phyloP scores from a whole-genome alignment of 1,140 invertebrate genomes.

The Apolygus lucorum region DNA sequence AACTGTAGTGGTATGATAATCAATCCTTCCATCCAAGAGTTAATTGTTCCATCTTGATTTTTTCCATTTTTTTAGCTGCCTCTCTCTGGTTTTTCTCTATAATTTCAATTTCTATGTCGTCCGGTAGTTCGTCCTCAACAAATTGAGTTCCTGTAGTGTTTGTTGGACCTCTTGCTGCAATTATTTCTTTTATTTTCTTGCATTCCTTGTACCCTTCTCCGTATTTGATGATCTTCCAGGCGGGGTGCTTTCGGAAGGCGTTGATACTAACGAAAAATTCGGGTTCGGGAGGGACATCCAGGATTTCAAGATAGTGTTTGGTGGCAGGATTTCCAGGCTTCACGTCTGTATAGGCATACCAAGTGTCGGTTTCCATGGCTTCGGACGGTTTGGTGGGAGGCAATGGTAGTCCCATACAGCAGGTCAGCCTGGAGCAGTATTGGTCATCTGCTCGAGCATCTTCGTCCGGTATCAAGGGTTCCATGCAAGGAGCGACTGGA shows the following conservation, averaged over 20 bases:
- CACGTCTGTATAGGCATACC: neutral
- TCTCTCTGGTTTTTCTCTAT: neutral
- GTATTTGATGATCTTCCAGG: neutral
- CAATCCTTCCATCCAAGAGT: neutral
- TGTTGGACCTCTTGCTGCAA: neutral
- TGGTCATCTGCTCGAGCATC: neutral
- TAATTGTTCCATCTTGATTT: neutral
- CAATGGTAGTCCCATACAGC: conserved; percentile 9
- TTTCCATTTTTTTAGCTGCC: neutral
- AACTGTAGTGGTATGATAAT: conserved; percentile 5
- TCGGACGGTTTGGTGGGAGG: conserved; percentile 1
- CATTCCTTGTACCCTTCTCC: neutral
- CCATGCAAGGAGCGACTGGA: neutral
- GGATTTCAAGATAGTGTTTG: neutral
- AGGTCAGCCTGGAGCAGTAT: neutral
- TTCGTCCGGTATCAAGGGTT: neutral
- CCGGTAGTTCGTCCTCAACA: neutral
- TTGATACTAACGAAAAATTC: neutral
- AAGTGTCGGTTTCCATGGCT: neutral
- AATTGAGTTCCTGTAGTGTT: neutral
- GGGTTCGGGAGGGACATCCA: neutral
- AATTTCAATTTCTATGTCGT: neutral
- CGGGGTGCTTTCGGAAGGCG: neutral
- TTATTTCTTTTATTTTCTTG: neutral
- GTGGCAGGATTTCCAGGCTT: neutral